Base-by-base conservation (phyloP, 2,797 vertebrate species). In the Sebastes dallii region DNA sequence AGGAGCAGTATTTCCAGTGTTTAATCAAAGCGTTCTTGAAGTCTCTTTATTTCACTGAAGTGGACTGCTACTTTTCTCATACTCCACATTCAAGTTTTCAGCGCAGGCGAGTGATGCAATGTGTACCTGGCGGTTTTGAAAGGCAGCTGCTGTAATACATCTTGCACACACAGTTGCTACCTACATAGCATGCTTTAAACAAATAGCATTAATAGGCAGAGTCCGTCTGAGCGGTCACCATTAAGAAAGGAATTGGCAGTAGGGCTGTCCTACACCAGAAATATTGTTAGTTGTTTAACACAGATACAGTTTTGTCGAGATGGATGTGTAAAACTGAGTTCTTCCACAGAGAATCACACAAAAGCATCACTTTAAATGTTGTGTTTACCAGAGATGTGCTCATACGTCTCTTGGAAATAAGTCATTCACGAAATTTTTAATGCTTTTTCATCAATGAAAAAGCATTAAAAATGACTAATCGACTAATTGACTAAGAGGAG, bases 21-120 rank as follows among this genome's bases (percentile, higher is more conserved):
- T 74, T 86, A 81, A 91, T 91, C 87, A 88, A 83, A 87, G 86
- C 50, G 5, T 91, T 88, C 78, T 75, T 73, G 27, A 89, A 91
- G 52, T 68, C 72, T 88, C 71, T 81, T 89, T 71, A 73, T 83
- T 66, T 79, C 75, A 54, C 50, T 62, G 66, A 66, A 86, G 75
- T 71, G 29, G 24, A 39, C 70, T 10, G 1, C 30, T 65, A 1
- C 0, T 78, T 55, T 55, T 16, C 6, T 13, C 25, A 2, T 52
- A 0, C 5, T 75, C 25, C 27, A 30, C 60, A 24, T 39, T 59
- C 18, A 36, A 42, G 58, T 6, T 67, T 69, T 58, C n/a, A 52
- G 0, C 29, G 13, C 70, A 52, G 39, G 8, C 1, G 0, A 62
- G 16, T 39, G 18, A 39, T 39, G 64, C n/a, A 39, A n/a, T 11